Conservation (phyloP, 1,140 invertebrate species). For the Hylaeus anthracinus region DNA sequence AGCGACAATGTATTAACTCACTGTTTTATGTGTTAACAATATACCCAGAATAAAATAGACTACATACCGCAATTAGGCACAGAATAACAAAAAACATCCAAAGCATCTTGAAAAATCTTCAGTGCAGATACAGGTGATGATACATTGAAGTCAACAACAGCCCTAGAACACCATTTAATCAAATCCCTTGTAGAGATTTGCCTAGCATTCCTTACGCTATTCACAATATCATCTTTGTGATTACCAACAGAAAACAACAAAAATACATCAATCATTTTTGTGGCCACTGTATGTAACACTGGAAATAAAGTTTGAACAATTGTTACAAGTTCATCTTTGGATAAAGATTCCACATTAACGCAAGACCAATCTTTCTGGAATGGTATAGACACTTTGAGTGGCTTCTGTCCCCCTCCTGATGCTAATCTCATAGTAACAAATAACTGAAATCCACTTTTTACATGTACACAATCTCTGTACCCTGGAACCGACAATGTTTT, state of each 20-base stretch:
- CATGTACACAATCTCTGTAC: slow-evolving; percentile 89
- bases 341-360: slow-evolving; percentile 91
- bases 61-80: slow-evolving; percentile 82
- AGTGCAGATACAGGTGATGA: slow-evolving; percentile 87
- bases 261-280: slow-evolving; percentile 92
- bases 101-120: slow-evolving; percentile 93
- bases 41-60: not conserved
- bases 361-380: slow-evolving; percentile 92
- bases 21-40: not conserved
- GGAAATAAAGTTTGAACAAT: slow-evolving; percentile 88
- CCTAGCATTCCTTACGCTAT: slow-evolving; percentile 77
- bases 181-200: slow-evolving; percentile 93
- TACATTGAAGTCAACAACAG: slow-evolving; percentile 88
- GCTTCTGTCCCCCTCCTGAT: slow-evolving; percentile 83
- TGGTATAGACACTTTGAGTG: slow-evolving; percentile 84
- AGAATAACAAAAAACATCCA: slow-evolving; percentile 94
- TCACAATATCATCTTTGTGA: slow-evolving; percentile 76
- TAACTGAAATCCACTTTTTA: slow-evolving; percentile 92
- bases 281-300: slow-evolving; percentile 86
- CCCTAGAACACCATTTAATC: slow-evolving; percentile 94
- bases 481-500: slow-evolving; percentile 92
- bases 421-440: slow-evolving; percentile 92
- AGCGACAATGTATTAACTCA: too few relatives aligned
- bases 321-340: slow-evolving; percentile 86
- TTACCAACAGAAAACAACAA: slow-evolving; percentile 88